Conservation (phyloP, 2,113 vertebrate species). For the Anarhynchus alexandrinus region DNA sequence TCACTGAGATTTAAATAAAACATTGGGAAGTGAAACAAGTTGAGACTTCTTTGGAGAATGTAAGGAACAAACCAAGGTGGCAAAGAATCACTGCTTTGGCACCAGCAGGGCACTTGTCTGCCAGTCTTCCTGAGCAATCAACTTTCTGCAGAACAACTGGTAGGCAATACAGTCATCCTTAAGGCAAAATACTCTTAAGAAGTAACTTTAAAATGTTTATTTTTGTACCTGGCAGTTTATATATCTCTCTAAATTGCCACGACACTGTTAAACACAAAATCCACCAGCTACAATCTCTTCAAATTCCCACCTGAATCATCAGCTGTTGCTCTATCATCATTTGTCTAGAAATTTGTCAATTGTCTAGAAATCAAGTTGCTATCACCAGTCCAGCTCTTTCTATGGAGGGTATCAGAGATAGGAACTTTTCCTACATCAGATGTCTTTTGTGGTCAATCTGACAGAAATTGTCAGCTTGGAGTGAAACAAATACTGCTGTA, state of each 20-base stretch:
- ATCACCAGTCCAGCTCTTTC: not conserved
- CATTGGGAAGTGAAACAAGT: conserved; percentile 57
- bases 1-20: conserved; percentile 70
- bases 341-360: too few species aligned
- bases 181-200: not conserved
- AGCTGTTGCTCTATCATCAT: not conserved
- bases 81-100: conserved; percentile 40
- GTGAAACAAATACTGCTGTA: not conserved
- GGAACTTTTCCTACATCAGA: not conserved
- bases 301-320: not conserved
- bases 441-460: not conserved
- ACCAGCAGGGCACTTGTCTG: not conserved
- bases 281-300: not conserved
- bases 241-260: not conserved
- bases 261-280: not conserved
- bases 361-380: not conserved
- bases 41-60: conserved; percentile 52
- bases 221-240: not conserved
- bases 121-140: not conserved
- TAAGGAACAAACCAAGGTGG: conserved; percentile 44
- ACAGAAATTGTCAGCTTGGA: not conserved
- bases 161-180: not conserved
- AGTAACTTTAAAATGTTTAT: not conserved
- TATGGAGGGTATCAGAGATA: not conserved
- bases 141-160: not conserved